These are phyloP conservation scores for Neosilurus hyrtlii DNA, from an alignment of 2,797 vertebrate species.

Conservation along the genomic window DNA sequence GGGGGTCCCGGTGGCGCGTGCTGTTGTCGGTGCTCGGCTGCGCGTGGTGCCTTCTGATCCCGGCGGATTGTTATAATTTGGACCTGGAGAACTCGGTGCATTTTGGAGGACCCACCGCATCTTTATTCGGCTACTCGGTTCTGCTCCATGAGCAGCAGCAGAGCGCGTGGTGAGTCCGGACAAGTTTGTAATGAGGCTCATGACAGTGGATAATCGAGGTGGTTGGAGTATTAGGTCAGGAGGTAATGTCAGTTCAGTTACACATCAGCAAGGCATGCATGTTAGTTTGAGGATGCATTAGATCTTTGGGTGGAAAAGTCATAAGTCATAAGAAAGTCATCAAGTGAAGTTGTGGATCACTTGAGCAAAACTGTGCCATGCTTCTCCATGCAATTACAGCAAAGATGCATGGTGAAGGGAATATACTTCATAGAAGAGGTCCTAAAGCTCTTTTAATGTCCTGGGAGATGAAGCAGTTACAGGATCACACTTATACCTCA, in stretches of 20 bases:
- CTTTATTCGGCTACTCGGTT: constrained; percentile 81
- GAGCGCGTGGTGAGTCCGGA: constrained; percentile 72
- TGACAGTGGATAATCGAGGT: not conserved
- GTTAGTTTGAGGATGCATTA: not conserved
- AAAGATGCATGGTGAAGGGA: not conserved
- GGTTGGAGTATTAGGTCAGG: not conserved
- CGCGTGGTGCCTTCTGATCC: constrained; percentile 44
- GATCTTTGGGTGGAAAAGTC: too few species aligned
- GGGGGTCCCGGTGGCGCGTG: constrained; percentile 18
- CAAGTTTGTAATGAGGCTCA: not conserved
- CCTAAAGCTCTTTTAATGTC: not conserved
- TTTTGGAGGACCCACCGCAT: constrained; percentile 66
- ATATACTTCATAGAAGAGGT: not conserved
- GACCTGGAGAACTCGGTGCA: constrained; percentile 69
- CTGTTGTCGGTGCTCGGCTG: constrained; percentile 35
- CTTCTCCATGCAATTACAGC: not conserved
- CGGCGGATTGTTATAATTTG: constrained; percentile 72
- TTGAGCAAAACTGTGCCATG: not conserved
- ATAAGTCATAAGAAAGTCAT: too few species aligned
- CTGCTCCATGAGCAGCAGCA: constrained; percentile 70
- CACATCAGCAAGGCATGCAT: too few species aligned
- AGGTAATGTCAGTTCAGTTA: too few species aligned
- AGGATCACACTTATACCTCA: not conserved
- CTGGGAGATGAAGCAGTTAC: not conserved
- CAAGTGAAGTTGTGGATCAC: not conserved